Conservation (phyloP, 2,113 vertebrate genomes). For the Chitala chitala region DNA sequence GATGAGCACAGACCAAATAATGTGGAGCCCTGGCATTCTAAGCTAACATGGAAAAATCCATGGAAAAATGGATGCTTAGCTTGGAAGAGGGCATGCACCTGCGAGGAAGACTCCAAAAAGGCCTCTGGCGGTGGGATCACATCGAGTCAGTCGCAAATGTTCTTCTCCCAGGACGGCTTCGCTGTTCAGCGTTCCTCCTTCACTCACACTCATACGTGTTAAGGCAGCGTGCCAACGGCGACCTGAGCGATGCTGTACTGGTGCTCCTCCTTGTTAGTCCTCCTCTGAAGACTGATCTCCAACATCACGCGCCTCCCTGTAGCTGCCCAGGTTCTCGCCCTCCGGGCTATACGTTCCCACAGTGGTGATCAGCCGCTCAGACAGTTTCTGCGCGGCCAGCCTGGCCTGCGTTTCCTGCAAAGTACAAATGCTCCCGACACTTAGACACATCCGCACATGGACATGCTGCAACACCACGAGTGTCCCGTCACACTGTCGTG, state of each 20-base stretch:
- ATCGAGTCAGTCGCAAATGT: too few species aligned
- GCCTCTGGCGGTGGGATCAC: not conserved
- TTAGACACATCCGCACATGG: constrained; percentile 11
- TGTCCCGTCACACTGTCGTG: too few species aligned
- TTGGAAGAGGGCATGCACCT: too few species aligned
- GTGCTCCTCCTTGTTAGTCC: constrained; percentile 42
- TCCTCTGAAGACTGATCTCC: constrained; percentile 74
- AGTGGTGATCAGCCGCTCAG: constrained; percentile 72
- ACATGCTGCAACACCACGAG: too few species aligned
- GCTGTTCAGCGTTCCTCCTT: too few species aligned
- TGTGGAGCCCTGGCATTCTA: too few species aligned
- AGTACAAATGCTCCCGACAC: constrained; percentile 42
- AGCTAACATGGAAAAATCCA: too few species aligned
- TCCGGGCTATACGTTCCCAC: constrained; percentile 77
- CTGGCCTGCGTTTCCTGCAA: constrained; percentile 83
- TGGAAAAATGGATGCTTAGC: too few species aligned
- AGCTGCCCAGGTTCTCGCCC: constrained; percentile 58
- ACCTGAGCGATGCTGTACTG: not conserved
- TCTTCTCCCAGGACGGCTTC: too few species aligned
- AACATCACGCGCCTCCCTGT: constrained; percentile 79
- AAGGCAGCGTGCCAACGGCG: not conserved
- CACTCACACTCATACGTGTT: too few species aligned
- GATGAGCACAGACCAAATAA: too few species aligned
- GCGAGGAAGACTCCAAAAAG: too few species aligned
- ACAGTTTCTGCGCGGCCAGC: constrained; percentile 82